Conservation (phyloP, 1,140 invertebrate genomes). For the Eupeodes corollae region DNA sequence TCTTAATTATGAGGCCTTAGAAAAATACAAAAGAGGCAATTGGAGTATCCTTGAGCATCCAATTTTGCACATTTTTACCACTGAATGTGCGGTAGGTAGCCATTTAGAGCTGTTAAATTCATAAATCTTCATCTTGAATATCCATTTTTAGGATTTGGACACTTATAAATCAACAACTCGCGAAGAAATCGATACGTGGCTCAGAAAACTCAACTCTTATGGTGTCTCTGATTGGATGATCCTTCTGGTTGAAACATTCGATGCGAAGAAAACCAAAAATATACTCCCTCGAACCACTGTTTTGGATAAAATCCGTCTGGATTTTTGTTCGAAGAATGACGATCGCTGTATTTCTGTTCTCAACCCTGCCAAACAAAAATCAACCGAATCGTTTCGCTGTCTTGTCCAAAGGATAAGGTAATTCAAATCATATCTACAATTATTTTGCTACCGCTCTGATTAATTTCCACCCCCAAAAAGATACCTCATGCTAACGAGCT, state of each 20-base stretch:
- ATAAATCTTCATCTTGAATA: background rate
- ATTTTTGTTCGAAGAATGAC: slow-evolving; percentile 86
- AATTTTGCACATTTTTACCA: slow-evolving; percentile 91
- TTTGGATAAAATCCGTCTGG: slow-evolving; percentile 84
- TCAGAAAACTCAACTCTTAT: slow-evolving; percentile 60
- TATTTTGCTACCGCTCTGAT: background rate
- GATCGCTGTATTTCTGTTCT: slow-evolving; percentile 79
- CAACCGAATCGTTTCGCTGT: slow-evolving; percentile 78
- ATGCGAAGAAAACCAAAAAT: slow-evolving; percentile 85
- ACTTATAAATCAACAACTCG: slow-evolving; percentile 72
- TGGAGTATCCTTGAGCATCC: slow-evolving; percentile 72
- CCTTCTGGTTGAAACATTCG: slow-evolving; percentile 82
- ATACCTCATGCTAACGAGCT: slow-evolving; percentile 73
- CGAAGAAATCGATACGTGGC: slow-evolving; percentile 83
- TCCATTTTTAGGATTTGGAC: slow-evolving; percentile 71
- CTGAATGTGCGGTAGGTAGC: slow-evolving; percentile 70
- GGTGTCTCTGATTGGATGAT: slow-evolving; percentile 88
- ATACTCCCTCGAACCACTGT: slow-evolving; percentile 84
- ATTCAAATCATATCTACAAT: background rate
- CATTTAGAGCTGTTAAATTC: background rate
- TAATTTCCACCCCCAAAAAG: slow-evolving; percentile 38
- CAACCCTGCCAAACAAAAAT: slow-evolving; percentile 78
- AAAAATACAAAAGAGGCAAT: slow-evolving; percentile 44
- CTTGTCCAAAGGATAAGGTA: slow-evolving; percentile 62
- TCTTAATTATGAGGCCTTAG: slow-evolving; percentile 59